Percentiles rank a stretch among this genome's conserved stretches.
Conservation (phyloP, 1,140 invertebrate genomes). For the Drosophila ogumai region DNA sequence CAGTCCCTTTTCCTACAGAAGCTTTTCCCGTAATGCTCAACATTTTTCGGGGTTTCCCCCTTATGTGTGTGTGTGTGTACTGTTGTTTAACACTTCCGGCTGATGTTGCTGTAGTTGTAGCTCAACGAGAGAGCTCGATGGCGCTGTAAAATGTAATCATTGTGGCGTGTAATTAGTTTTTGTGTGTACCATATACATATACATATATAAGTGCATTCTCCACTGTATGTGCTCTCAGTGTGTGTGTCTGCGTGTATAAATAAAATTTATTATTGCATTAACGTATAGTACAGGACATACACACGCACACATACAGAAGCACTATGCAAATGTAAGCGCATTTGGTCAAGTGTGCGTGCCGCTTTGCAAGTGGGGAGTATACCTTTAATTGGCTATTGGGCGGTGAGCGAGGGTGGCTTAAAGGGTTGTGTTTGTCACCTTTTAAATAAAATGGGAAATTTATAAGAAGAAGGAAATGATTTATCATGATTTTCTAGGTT, state of each 20-base stretch:
- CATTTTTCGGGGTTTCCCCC: conserved; percentile 22
- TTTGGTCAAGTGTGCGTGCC: conserved; percentile 20
- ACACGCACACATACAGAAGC: conserved; percentile 3
- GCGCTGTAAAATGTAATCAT: conserved; percentile 79
- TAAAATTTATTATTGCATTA: conserved; percentile 73
- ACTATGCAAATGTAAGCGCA: conserved; percentile 25
- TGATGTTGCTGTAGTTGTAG: conserved; percentile 7
- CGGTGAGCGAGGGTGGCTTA: not conserved
- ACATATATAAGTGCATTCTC: conserved; percentile 16
- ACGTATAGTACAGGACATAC: conserved; percentile 16
- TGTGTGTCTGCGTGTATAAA: conserved; percentile 39
- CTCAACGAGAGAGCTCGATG: conserved; percentile 57
- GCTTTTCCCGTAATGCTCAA: conserved; percentile 22
- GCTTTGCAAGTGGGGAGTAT: not conserved
- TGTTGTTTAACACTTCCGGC: conserved; percentile 46
- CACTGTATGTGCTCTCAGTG: conserved; percentile 4
- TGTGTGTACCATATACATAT: conserved; percentile 42
- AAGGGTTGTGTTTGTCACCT: not conserved
- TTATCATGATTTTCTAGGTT: not conserved
- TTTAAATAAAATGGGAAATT: not conserved
- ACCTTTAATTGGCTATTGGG: conserved; percentile 43
- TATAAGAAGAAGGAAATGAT: too few species aligned
- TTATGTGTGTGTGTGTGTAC: not conserved
- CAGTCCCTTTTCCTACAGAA: conserved; percentile 8
- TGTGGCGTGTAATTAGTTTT: conserved; percentile 82